These are phyloP conservation scores for Heliothis subflexa DNA, from an alignment of 1,140 invertebrate genomes.

Conservation along the genomic window DNA sequence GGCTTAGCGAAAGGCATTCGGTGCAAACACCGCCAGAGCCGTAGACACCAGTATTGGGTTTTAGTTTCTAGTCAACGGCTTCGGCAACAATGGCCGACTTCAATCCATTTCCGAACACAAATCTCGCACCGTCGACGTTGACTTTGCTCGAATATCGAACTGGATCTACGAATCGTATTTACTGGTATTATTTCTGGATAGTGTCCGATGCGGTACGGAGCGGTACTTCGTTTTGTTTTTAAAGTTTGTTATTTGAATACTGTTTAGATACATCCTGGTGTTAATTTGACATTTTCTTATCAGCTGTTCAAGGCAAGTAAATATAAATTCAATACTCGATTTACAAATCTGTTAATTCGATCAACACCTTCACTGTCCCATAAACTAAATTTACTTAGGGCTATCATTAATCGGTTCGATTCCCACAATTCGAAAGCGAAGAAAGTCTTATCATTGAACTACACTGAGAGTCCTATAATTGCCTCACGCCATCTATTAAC, in stretches of 20 bases:
- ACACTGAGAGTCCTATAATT: too few relatives aligned
- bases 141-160: conserved; percentile 62
- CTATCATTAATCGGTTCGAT: too few relatives aligned
- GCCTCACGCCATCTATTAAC: too few relatives aligned
- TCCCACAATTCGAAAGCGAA: too few relatives aligned
- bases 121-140: conserved; percentile 66
- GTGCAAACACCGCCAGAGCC: conserved; percentile 52
- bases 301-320: background rate
- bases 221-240: conserved; percentile 49
- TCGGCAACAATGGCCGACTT: conserved; percentile 63
- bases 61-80: conserved; percentile 56
- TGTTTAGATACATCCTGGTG: background rate
- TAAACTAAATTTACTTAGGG: too few relatives aligned
- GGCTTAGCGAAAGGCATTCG: conserved; percentile 48
- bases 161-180: conserved; percentile 67
- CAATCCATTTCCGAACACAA: conserved; percentile 73
- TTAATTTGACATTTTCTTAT: background rate
- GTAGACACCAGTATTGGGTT: conserved; percentile 50
- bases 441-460: too few relatives aligned
- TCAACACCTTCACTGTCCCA: too few relatives aligned
- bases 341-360: too few relatives aligned
- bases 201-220: conserved; percentile 49
- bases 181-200: conserved; percentile 64
- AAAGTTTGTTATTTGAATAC: conserved; percentile 19
- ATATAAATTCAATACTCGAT: too few relatives aligned